Evolutionary conservation across 2,797 vertebrate genomes (phyloP), one percentile per base, ranked within the genome.

Genomic region (Selene dorsalis): DNA sequence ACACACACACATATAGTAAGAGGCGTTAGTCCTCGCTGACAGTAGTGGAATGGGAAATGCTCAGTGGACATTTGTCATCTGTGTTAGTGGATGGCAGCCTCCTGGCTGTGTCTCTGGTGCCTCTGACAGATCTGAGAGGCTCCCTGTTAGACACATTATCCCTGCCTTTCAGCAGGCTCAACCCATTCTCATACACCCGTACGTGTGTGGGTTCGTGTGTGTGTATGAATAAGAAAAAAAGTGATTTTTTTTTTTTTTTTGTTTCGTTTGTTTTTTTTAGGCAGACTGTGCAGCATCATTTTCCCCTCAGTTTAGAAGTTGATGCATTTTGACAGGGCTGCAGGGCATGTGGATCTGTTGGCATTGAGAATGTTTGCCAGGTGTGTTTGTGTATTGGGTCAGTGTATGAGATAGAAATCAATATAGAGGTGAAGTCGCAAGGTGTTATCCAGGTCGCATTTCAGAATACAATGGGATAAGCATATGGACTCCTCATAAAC

Each of bases 31-130:
- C 84, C 80, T 86, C 41, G 62, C 82, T 88, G 91, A 92, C 89
- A 91, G 90, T 72, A 77, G 84, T 63, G 88, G 87, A 92, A 91
- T 90, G 75, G 88, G 87, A 93, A 91, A 90, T 70, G 79, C 89
- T 91, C 88, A 69, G 87, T 77, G 86, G 89, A 89, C 89, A 89
- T 92, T 92, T 92, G 88, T 93, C 87, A 92, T 93, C 89, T 83
- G 61, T 86, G 87, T 87, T 80, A 87, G 89, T 26, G 81, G 84
- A 79, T 84, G 84, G 81, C 67, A 60, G 85, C 85, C 86, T 85
- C 88, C 82, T 45, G 87, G 88, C 86, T 85, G 84, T 89, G 84
- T 85, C 87, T 80, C 91, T 69, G 83, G 80, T 72, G 76, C 85
- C 87, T 84, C 75, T 92, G 93, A 93, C 92, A 92, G 92, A 91